A percentile compares a stretch with the other conserved stretches of the same genome.
Conservation (phyloP, 2,888 invertebrate genomes). For the Margaritifera margaritifera region DNA sequence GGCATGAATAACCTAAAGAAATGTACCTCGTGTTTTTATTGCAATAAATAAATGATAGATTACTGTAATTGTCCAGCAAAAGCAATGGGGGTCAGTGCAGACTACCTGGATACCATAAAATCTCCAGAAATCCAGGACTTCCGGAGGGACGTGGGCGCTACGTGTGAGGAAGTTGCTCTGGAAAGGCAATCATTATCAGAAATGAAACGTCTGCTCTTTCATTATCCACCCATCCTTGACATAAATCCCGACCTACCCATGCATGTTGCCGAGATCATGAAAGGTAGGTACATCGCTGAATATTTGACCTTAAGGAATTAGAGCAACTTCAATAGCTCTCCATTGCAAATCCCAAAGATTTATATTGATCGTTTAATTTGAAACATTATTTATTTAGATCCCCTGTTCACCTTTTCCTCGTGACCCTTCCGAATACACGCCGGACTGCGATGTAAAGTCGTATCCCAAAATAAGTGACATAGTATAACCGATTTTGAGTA, state of each 20-base stretch:
- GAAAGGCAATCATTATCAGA: conserved; percentile 10
- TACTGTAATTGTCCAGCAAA: too few relatives aligned
- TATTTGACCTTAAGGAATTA: conserved; percentile 3
- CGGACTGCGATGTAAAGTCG: too few relatives aligned
- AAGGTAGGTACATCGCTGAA: conserved; percentile 17
- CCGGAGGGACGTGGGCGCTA: conserved; percentile 9
- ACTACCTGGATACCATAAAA: conserved; percentile 13
- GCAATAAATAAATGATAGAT: too few relatives aligned
- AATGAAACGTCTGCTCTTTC: conserved; percentile 15
- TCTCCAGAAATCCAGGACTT: conserved; percentile 15
- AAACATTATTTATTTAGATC: too few relatives aligned
- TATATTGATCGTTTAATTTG: too few relatives aligned
- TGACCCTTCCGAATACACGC: too few relatives aligned
- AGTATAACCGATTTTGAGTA: too few relatives aligned
- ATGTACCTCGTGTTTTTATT: too few relatives aligned
- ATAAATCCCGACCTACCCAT: conserved; percentile 27
- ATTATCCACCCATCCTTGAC: conserved; percentile 25
- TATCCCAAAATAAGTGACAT: too few relatives aligned
- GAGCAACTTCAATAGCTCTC: neutral
- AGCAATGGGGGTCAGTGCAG: too few relatives aligned
- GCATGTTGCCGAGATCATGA: conserved; percentile 20
- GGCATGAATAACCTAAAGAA: too few relatives aligned
- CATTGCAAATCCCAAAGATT: neutral
- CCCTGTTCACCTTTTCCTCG: too few relatives aligned
- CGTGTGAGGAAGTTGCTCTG: conserved; percentile 11